A percentile compares a stretch with the other conserved stretches of the same genome.
Conservation (phyloP, 2,797 vertebrate species). For the Pipistrellus pipistrellus region DNA sequence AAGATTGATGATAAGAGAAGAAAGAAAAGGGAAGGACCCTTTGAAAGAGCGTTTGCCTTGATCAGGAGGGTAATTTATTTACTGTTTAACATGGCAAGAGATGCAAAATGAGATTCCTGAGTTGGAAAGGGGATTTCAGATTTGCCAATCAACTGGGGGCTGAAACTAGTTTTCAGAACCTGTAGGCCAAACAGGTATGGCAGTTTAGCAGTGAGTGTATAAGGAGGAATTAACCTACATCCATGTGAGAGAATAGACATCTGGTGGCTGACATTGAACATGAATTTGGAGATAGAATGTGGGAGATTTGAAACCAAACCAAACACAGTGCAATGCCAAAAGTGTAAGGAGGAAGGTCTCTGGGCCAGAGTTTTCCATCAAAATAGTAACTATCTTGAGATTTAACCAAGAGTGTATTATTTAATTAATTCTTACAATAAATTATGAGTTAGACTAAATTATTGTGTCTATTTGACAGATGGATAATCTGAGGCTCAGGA, state of each 20-base stretch:
- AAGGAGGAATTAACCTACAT: background rate
- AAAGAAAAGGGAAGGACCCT: conserved; percentile 68
- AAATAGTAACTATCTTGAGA: background rate
- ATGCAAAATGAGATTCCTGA: conserved; percentile 60
- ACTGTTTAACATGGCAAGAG: conserved; percentile 62
- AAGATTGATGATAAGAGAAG: conserved; percentile 78
- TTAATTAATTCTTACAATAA: background rate
- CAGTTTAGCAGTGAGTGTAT: background rate
- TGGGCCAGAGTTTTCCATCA: background rate
- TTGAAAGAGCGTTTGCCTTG: conserved; percentile 69
- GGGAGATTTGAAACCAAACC: background rate
- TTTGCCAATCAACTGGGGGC: background rate
- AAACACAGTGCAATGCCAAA: background rate
- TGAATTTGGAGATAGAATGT: background rate
- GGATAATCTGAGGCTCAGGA: background rate
- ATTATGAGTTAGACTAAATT: background rate
- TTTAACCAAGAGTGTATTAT: background rate
- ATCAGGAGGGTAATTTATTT: conserved; percentile 73
- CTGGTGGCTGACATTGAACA: background rate
- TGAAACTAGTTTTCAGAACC: conserved; percentile 43
- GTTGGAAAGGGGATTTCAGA: conserved; percentile 30
- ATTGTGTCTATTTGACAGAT: background rate
- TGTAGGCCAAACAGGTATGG: background rate
- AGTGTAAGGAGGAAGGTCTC: background rate
- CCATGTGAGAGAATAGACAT: background rate